These are phyloP conservation scores for Siniperca undulata DNA, from an alignment of 2,797 vertebrate genomes.

Conservation along the genomic window DNA sequence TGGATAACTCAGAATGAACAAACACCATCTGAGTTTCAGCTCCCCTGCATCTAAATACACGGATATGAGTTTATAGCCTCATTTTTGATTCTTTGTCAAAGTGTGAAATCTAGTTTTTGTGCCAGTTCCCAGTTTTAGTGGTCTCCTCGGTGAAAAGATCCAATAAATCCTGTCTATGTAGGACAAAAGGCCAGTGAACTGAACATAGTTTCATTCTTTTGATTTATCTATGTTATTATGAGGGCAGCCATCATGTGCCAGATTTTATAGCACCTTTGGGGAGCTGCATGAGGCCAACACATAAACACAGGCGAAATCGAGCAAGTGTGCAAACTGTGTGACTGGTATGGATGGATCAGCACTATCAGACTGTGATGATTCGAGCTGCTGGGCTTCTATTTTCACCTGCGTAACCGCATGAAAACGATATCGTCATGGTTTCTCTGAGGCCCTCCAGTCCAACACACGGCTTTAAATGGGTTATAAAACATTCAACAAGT, in stretches of 20 bases:
- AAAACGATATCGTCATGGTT: neutral
- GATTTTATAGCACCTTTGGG: neutral
- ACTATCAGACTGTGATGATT: neutral
- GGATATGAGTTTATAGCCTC: neutral
- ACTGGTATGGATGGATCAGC: neutral
- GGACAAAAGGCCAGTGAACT: neutral
- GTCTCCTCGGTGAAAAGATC: neutral
- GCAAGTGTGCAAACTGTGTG: neutral
- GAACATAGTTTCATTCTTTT: neutral
- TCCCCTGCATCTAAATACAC: neutral
- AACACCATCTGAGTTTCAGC: neutral
- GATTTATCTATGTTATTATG: neutral
- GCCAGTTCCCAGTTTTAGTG: conserved; percentile 17
- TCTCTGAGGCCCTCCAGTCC: neutral
- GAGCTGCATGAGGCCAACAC: neutral
- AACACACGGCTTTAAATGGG: neutral
- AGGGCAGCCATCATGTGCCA: neutral
- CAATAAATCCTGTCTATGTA: conserved; percentile 10
- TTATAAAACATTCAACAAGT: neutral
- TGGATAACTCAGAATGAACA: neutral
- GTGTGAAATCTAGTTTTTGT: conserved; percentile 37
- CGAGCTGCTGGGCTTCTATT: neutral
- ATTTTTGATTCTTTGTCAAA: neutral
- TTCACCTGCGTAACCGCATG: neutral
- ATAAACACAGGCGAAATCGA: neutral